Evolutionary conservation across 2,888 invertebrate genomes (phyloP), one percentile per base, ranked within the genome.

Genomic region (Anodontia alba): DNA sequence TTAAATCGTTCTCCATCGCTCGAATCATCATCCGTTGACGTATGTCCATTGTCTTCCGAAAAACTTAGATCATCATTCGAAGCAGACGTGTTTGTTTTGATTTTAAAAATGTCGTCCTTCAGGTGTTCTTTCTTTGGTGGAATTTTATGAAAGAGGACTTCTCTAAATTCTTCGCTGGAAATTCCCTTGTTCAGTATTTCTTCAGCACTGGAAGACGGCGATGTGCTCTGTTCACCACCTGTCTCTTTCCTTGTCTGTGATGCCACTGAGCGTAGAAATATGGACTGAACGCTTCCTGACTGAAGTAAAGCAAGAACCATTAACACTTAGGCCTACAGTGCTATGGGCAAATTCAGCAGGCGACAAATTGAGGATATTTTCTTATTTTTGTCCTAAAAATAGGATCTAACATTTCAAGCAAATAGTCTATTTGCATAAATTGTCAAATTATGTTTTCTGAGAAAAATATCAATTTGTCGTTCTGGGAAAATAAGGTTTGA

Each of bases 1-100:
- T 76, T 70, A 29, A 82, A 81, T 42, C 49, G 68, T 12, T 82
- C 84, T 0, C 75, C 78, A n/a, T 82, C 81, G 7, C 72, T 76
- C 12, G 43, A 43, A 12, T 76, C 81, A 36, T 75, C 82, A 43
- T 80, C 80, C 17, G 80, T 74, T 17, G 85, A 78, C 29, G 78
- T 51, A 17, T 38, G 67, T 0, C 15, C 10, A 46, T 62, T 80
- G 8, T 78, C 78, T n/a, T 85, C 85, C 38, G 81, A 76, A 10
- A 70, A 26, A 1, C 66, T 29, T 1, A 31, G 23, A 31, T 73
- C 78, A 31, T 74, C 76, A 43, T 68, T 62, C 5, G 57, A 23
- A 15, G 26, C 57, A 5, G 20, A 31, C 26, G 38, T n/a, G 10
- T 29, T 31, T n/a, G 26, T 33, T 29, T 23, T 57, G 12, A 20